Evolutionary conservation across 2,113 vertebrate species (phyloP).

Genomic region (Nyctibius bracteatus): DNA sequence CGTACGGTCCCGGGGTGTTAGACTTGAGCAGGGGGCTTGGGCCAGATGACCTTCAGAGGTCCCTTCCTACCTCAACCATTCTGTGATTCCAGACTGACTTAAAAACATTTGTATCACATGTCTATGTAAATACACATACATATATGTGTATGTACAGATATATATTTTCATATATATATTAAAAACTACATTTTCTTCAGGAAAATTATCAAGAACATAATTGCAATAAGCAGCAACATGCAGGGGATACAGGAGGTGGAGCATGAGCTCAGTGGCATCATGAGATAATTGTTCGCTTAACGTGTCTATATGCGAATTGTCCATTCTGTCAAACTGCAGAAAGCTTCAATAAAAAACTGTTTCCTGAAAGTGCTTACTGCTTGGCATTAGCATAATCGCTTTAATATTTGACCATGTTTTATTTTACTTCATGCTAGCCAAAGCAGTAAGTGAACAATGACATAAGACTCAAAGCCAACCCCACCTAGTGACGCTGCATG

Average conservation of each 20-base stretch:
- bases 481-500: background rate
- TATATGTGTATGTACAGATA: background rate
- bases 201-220: background rate
- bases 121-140: background rate
- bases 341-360: background rate
- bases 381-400: background rate
- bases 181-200: background rate
- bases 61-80: background rate
- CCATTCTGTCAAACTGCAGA: background rate
- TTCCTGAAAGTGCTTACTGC: background rate
- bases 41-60: background rate
- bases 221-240: background rate
- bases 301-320: background rate
- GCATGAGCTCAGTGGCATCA: background rate
- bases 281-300: background rate
- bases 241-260: background rate
- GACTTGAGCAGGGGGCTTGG: background rate
- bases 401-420: constrained; percentile 36
- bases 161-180: background rate
- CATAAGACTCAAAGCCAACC: background rate
- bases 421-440: constrained; percentile 78
- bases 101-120: background rate
- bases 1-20: background rate
- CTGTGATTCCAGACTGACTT: background rate
- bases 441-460: constrained; percentile 88